Evolutionary conservation across 2,797 vertebrate species (phyloP), one percentile per base, ranked within the genome.

Genomic region (Darevskia mixta): DNA sequence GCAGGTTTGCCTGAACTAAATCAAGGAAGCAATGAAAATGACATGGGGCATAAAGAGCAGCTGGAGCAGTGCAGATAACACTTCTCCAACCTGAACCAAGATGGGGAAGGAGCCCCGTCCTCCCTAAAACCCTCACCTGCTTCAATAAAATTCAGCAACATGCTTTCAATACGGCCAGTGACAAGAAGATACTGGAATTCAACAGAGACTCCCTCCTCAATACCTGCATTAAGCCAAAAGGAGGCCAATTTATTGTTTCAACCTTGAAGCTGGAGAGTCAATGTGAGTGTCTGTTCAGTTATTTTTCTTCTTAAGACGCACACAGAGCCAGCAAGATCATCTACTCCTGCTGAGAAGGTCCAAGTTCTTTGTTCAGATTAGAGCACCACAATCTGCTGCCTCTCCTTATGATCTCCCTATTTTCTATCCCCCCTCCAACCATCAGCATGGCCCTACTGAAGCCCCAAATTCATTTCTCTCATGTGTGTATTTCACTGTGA

Each of bases 1-100:
- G 82, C 73, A 82, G 90, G 92, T 73, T 91, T 85, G 91, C 75
- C 41, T 71, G 93, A 91, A 88, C 94, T 92, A 94, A 95, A 95
- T 89, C 94, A 91, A 93, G 94, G 88, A 89, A 91, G 90, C 85
- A 93, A 91, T 86, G 83, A 91, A 93, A 91, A 20, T 85, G 90
- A 90, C 88, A 92, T 55, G 86, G 83, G 84, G 27, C 43, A 89
- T 87, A 85, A 85, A 85, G 84, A 79, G 92, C 90, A 90, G 90
- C 91, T 90, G 90, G 91, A 85, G 86, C 45, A 72, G 91, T 25
- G 81, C 87, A 10, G 81, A 89, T 41, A 92, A 87, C 73, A 77
- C 64, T 61, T 38, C 71, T n/a, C 72, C 82, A 49, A 15, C 73
- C 78, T 38, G 72, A 58, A 71, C 69, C 71, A 71, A 64, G 82